A percentile compares a stretch with the other conserved stretches of the same genome.
phyloP scores from a whole-genome alignment of 2,113 vertebrate species.

The Thalassoma bifasciatum region DNA sequence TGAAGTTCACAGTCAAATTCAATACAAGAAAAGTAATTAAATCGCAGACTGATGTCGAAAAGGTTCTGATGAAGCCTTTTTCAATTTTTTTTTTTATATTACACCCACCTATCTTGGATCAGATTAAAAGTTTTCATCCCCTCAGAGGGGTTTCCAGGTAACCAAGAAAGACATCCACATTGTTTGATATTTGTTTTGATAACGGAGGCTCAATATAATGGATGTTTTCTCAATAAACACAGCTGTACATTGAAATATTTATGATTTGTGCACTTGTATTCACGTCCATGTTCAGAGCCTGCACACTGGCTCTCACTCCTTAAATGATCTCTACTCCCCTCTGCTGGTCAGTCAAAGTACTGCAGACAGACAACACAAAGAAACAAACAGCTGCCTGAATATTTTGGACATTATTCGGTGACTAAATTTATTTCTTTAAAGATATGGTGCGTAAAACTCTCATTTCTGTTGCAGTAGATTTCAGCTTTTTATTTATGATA shows the following conservation, averaged over 20 bases:
- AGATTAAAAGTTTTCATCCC: slow-evolving; percentile 30
- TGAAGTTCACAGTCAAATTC: not conserved
- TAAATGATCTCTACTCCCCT: slow-evolving; percentile 61
- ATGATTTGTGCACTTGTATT: not conserved
- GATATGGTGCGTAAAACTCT: not conserved
- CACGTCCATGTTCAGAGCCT: not conserved
- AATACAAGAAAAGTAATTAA: slow-evolving; percentile 9
- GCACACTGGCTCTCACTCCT: not conserved
- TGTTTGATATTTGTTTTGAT: slow-evolving; percentile 19
- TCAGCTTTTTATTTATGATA: not conserved
- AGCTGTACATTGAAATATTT: not conserved
- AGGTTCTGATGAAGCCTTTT: not conserved
- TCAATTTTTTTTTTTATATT: no score
- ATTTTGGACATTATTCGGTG: not conserved
- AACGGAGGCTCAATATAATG: not conserved
- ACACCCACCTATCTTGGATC: not conserved
- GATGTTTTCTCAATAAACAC: not conserved
- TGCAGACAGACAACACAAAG: slow-evolving; percentile 8
- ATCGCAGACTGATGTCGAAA: slow-evolving; percentile 3
- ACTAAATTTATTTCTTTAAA: not conserved
- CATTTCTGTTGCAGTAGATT: not conserved
- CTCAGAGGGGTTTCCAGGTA: slow-evolving; percentile 27
- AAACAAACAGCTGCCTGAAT: not conserved
- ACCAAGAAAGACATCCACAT: slow-evolving; percentile 10
- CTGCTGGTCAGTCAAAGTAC: slow-evolving; percentile 58